Conservation (phyloP, 2,888 invertebrate genomes). For the Diploptera punctata region DNA sequence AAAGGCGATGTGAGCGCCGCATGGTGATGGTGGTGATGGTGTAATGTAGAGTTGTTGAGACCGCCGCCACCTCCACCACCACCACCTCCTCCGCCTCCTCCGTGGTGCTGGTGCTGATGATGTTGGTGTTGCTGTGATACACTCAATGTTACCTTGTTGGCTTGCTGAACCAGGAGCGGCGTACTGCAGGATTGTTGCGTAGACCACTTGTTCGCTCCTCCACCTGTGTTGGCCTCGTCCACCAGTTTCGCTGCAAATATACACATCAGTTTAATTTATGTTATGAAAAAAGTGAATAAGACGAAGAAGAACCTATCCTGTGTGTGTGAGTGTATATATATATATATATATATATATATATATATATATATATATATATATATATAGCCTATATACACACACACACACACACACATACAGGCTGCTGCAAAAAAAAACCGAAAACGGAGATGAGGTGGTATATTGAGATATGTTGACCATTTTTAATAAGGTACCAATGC, state of each 20-base stretch:
- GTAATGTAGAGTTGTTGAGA: constrained; percentile 49
- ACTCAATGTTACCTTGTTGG: constrained; percentile 51
- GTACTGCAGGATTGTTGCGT: constrained; percentile 54
- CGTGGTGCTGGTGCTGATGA: constrained; percentile 50
- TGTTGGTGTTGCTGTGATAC: constrained; percentile 55
- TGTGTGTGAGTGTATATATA: no score
- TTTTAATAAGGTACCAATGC: no score
- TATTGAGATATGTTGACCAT: no score
- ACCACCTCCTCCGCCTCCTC: constrained; percentile 20
- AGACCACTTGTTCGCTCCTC: constrained; percentile 54
- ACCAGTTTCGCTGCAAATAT: constrained; percentile 56
- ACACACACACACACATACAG: no score
- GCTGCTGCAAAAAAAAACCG: no score
- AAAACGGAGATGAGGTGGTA: no score
- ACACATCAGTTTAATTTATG: constrained; percentile 23
- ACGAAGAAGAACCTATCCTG: no score
- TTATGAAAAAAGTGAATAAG: no score
- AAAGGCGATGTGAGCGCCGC: constrained; percentile 41
- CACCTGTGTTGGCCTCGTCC: constrained; percentile 55
- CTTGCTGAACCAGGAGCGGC: constrained; percentile 47
- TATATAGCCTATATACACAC: no score
- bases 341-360: no score
- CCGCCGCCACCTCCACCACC: constrained; percentile 8
- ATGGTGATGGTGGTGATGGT: constrained; percentile 54
- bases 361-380: no score